These are phyloP conservation scores for Drosophila kanapiae DNA, from an alignment of 1,140 invertebrate genomes.

Conservation along the genomic window DNA sequence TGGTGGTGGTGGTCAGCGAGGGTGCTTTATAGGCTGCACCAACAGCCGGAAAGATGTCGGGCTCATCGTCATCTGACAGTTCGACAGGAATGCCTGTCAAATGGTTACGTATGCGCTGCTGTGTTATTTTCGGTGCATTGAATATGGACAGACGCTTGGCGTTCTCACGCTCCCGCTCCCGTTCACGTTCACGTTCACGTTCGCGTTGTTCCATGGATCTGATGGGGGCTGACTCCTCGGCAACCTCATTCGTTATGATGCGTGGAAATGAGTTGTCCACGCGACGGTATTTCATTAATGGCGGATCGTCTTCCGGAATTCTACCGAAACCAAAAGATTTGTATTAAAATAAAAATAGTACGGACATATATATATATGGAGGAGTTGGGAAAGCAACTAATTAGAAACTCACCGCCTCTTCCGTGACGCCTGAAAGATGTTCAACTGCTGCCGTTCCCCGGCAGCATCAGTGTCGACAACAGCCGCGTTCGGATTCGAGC, in stretches of 20 bases:
- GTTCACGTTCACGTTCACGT: slow-evolving; percentile 4
- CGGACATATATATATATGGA: too few species aligned
- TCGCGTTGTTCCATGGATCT: slow-evolving; percentile 21
- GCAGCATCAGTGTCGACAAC: not conserved
- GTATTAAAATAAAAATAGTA: too few species aligned
- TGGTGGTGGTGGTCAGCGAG: too few species aligned
- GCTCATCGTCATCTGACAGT: slow-evolving; percentile 56
- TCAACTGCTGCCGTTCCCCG: not conserved
- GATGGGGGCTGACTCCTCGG: slow-evolving; percentile 36
- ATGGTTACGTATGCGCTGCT: slow-evolving; percentile 29
- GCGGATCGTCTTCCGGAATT: not conserved
- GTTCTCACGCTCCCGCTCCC: not conserved
- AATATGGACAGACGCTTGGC: slow-evolving; percentile 62
- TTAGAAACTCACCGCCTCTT: slow-evolving; percentile 8
- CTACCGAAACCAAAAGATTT: not conserved
- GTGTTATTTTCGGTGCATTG: slow-evolving; percentile 31
- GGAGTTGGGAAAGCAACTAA: too few species aligned
- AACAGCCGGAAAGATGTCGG: not conserved
- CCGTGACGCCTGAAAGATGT: too few species aligned
- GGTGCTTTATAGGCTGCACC: slow-evolving; percentile 1
- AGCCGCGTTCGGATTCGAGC: not conserved
- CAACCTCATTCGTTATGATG: slow-evolving; percentile 63
- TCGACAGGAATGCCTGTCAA: slow-evolving; percentile 23
- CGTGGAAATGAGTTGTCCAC: slow-evolving; percentile 80
- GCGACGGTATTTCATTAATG: slow-evolving; percentile 69